Evolutionary conservation across 2,797 vertebrate genomes (phyloP).

Genomic region (Thaleichthys pacificus): DNA sequence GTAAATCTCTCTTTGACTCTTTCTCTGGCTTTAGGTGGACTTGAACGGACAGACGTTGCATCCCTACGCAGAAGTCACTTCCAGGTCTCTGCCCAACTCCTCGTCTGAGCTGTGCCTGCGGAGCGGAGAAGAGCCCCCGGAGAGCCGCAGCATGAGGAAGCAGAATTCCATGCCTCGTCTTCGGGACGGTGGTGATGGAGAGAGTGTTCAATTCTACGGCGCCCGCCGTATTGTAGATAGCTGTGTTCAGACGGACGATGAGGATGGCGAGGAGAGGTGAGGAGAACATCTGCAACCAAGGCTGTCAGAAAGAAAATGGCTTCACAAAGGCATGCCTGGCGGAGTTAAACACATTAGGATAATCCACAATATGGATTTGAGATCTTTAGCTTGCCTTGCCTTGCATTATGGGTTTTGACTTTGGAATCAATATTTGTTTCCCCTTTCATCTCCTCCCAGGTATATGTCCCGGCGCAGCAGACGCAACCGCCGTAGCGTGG

Average conservation of each 20-base stretch:
- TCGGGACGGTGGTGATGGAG: conserved; percentile 83
- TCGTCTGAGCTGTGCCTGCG: conserved; percentile 93
- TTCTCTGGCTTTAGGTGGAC: conserved; percentile 30
- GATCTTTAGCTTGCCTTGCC: not conserved
- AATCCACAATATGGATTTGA: not conserved
- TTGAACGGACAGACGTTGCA: conserved; percentile 7
- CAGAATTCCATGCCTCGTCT: conserved; percentile 95
- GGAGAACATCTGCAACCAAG: conserved; percentile 19
- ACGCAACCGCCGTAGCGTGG: conserved; percentile 85
- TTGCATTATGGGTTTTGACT: not conserved
- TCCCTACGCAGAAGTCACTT: conserved; percentile 49
- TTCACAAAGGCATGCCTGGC: not conserved
- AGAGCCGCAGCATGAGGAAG: conserved; percentile 86
- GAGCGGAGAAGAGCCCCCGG: conserved; percentile 82
- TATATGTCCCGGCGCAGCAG: conserved; percentile 87
- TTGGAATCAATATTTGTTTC: not conserved
- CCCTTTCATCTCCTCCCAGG: conserved; percentile 35
- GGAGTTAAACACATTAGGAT: no score
- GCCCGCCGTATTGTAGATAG: conserved; percentile 87
- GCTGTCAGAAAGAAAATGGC: not conserved
- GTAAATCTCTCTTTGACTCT: not conserved
- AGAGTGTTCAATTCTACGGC: conserved; percentile 75
- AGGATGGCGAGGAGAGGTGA: conserved; percentile 88
- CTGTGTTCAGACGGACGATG: conserved; percentile 96
- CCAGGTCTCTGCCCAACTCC: conserved; percentile 87